Evolutionary conservation across 2,888 invertebrate genomes (phyloP), one percentile per base, ranked within the genome.

Genomic region (Magallana nippona): DNA sequence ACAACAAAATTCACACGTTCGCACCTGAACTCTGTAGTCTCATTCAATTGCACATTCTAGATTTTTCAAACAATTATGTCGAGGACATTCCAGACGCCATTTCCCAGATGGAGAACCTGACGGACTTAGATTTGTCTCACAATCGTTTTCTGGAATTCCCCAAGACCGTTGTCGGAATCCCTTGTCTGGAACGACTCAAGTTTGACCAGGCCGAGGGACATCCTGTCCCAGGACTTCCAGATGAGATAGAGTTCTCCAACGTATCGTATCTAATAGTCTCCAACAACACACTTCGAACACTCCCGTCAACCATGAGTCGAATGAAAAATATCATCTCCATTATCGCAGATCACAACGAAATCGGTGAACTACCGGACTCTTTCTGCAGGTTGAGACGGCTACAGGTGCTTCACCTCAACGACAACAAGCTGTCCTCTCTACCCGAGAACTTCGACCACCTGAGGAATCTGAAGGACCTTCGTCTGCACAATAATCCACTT

Each of bases 51-150:
- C 87, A 90, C 56, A 84, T 88, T 71, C 62, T 92, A 8, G 91
- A 93, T 82, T 79, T 93, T 44, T 88, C 92, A 8, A 85, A 88
- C 79, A 93, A 93, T 84, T 55, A 81, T 10, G 32, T 93, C 5
- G 88, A 87, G 15, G 90, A 91, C 15, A 85, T 92, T 27, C 92
- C 92, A 1, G 91, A 91, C 71, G 98, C 98, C 11, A 97, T 98
- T 96, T 98, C 98, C 88, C 96, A 97, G 91, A 95, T 98, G 81
- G 62, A 44, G 11, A 58, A 81, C 10, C 86, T 93, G 13, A 83
- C 84, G 2, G 91, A 90, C 17, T 81, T 93, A 17, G 91, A 93
- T 83, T 84, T 93, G n/a, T 93, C 92, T 8, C 88, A 93, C 81
- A 93, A 93, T 84, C 82, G 88, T 58, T 93, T 93, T 84, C 85